Base-by-base conservation (phyloP, 2,797 vertebrate species). In the Catharus ustulatus region DNA sequence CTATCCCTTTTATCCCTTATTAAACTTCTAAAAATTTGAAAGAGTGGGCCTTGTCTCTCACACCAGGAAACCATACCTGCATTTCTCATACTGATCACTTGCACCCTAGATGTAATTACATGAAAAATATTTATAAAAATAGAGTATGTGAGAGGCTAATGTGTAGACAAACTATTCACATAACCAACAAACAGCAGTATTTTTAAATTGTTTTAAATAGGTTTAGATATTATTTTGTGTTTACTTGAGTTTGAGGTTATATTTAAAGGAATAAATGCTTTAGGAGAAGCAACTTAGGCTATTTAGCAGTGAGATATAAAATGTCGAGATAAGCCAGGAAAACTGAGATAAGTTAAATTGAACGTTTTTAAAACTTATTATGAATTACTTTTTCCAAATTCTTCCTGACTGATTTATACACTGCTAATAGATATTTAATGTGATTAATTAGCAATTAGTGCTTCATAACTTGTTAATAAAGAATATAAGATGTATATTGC, bases 371-470 rank as follows among this genome's bases (percentile, higher is more conserved):
- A 45, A 46, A 43, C 40, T 71, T 75, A 26, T 57, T 63, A 6
- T 5, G 2, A 74, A 15, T 68, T 87, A 18, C 16, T n/a, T 68
- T 67, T 82, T 67, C 38, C 1, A 2, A 83, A 59, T 22, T 62
- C 18, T 19, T 86, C 11, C 13, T 45, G 18, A 34, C 16, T 86
- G 51, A 48, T 76, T 40, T 87, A 46, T 59, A 67, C 9, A 11
- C 40, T 81, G 51, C 45, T 82, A 84, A 71, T 67, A 91, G 59
- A 73, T 23, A 30, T 77, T 71, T 74, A 4, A 15, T 52, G 45
- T 83, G 58, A 86, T 92, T 95, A 95, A 81, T 45, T 75, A 87
- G 55, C 61, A 73, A 52, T 89, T 84, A 91, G 30, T 92, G 36
- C 49, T 69, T 89, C 15, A 13, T 62, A 80, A 84, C 52, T 78